These are phyloP conservation scores for Onychorhynchus coronatus DNA, from an alignment of 2,113 vertebrate genomes.

Conservation along the genomic window DNA sequence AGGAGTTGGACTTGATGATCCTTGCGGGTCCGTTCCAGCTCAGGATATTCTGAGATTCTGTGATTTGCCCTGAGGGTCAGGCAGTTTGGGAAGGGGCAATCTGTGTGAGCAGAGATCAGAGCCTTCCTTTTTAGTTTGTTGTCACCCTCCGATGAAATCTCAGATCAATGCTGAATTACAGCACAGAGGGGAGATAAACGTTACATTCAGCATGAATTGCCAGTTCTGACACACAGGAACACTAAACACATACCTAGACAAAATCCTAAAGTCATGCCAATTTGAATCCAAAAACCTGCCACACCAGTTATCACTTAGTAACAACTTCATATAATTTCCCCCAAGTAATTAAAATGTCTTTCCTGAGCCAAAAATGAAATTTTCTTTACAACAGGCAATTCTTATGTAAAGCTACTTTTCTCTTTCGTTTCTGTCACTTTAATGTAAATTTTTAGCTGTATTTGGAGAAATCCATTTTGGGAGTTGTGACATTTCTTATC, in stretches of 20 bases:
- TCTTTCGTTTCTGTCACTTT: not conserved
- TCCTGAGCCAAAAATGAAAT: conserved; percentile 2
- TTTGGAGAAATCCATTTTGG: not conserved
- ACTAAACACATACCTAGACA: not conserved
- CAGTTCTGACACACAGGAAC: not conserved
- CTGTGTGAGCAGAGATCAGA: not conserved
- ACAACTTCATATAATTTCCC: conserved; percentile 4
- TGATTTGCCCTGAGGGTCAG: not conserved
- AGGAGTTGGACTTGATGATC: not conserved
- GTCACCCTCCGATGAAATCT: not conserved
- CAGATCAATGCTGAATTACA: not conserved
- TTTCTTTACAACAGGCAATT: not conserved
- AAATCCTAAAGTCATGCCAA: not conserved
- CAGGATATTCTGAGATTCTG: not conserved
- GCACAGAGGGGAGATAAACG: not conserved
- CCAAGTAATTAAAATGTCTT: not conserved
- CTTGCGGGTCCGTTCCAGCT: not conserved
- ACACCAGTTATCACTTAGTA: not conserved
- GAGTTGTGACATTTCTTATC: not conserved
- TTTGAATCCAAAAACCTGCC: conserved; percentile 2
- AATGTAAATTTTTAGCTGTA: not conserved
- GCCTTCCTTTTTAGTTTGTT: not conserved
- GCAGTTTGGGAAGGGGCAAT: not conserved
- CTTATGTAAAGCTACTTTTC: not conserved
- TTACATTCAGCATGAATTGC: not conserved